phyloP scores from a whole-genome alignment of 2,888 invertebrate genomes.

The Leuctra nigra region DNA sequence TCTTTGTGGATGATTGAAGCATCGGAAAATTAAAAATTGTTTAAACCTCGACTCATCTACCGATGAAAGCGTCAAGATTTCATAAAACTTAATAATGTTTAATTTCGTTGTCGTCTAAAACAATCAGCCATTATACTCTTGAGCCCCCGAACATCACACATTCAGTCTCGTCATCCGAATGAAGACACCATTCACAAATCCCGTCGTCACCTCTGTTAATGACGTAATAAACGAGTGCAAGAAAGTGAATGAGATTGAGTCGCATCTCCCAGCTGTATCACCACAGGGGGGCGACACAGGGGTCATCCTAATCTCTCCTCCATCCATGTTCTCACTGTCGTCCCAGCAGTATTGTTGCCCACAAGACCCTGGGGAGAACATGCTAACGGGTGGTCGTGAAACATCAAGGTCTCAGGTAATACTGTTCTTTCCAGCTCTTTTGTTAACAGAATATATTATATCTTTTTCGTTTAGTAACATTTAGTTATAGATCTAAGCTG shows the following conservation, averaged over 20 bases:
- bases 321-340: conserved; percentile 22
- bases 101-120: no score
- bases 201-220: no score
- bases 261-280: neutral
- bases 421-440: conserved; percentile 15
- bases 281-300: conserved; percentile 19
- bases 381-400: conserved; percentile 23
- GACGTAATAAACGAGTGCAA: no score
- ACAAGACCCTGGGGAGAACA: neutral
- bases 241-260: neutral
- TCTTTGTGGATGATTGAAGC: no score
- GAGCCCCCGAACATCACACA: no score
- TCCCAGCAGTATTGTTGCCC: conserved; percentile 23
- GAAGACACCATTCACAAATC: no score
- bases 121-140: no score
- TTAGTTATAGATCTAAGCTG: neutral
- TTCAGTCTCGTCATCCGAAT: no score
- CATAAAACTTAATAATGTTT: no score
- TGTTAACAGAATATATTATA: conserved; percentile 4
- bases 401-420: conserved; percentile 21
- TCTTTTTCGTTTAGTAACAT: conserved; percentile 11
- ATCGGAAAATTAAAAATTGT: no score
- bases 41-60: no score
- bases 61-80: no score
- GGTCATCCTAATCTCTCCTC: conserved; percentile 23